Evolutionary conservation across 2,888 invertebrate species (phyloP).

Genomic region (Phragmatobia fuliginosa): DNA sequence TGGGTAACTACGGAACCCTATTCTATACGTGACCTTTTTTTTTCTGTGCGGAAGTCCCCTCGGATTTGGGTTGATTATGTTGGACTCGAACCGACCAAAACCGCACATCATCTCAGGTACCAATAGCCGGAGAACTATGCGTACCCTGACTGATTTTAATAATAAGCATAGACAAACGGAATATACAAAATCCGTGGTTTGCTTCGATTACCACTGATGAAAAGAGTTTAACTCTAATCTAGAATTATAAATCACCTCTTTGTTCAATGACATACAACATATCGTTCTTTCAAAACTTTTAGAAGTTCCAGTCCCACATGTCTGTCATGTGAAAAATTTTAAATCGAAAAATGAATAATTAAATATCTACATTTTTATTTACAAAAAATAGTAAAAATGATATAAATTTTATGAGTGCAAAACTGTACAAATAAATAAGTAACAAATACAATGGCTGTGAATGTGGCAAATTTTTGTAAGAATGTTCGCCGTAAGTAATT

Average conservation of each 20-base stretch:
- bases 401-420: slow-evolving; percentile 10
- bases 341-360: background rate
- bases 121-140: too few relatives aligned
- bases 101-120: too few relatives aligned
- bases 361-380: background rate
- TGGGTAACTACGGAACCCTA: too few relatives aligned
- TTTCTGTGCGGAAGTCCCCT: too few relatives aligned
- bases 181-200: too few relatives aligned
- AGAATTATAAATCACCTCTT: background rate
- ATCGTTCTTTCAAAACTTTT: background rate
- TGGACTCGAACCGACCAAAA: too few relatives aligned
- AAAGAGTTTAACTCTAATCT: background rate
- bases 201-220: background rate
- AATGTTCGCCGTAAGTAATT: slow-evolving; percentile 7
- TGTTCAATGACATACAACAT: too few relatives aligned
- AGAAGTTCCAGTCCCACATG: background rate
- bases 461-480: background rate
- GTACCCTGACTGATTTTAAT: too few relatives aligned
- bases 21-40: too few relatives aligned
- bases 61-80: too few relatives aligned
- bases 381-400: background rate
- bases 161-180: too few relatives aligned
- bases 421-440: too few relatives aligned
- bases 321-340: background rate
- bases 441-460: slow-evolving; percentile 13